Evolutionary conservation across 2,888 invertebrate genomes (phyloP), one percentile per base, ranked within the genome.

Genomic region (Cosmorhoe ocellata): DNA sequence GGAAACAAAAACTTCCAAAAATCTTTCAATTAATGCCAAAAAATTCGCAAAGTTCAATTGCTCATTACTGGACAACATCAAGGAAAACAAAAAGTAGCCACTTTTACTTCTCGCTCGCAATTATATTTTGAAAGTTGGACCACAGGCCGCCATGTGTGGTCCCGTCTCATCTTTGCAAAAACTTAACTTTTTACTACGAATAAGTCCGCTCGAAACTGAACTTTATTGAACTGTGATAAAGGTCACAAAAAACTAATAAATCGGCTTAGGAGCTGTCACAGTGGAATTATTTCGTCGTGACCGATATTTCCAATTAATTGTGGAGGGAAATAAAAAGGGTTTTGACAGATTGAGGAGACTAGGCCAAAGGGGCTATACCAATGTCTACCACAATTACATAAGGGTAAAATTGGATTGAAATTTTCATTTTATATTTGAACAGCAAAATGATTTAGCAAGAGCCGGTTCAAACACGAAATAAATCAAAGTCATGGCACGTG

Each of bases 211-310:
- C 22, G 61, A 72, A 67, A 56, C 64, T 56, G 62, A 69, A 76
- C 67, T 66, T 76, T 79, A 51, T 7, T 2, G 10, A 42, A 1
- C 46, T 24, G 52, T 12, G 45, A 65, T 71, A 70, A 51, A 59
- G 59, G 40, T 37, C 51, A 45, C 11, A 51, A 58, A 52, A 58
- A 55, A 58, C 26, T 46, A 51, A 53, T 51, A 55, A 79, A 79
- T 81, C 78, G 80, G 66, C 74, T 77, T 76, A 81, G 77, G 66
- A 75, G 65, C 81, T 81, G 87, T 86, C 86, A 85, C 75, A 69
- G 73, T 61, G 71, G 77, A 85, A 85, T 81, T 81, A 83, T 83
- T 84, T 82, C 78, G 80, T 85, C 77, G 79, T 77, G 69, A 81
- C 76, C 64, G 76, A 80, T 77, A 76, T 76, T 62, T 71, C 60